Evolutionary conservation across 2,113 vertebrate genomes (phyloP), one percentile per base, ranked within the genome.

Genomic region (Blennius ocellaris): DNA sequence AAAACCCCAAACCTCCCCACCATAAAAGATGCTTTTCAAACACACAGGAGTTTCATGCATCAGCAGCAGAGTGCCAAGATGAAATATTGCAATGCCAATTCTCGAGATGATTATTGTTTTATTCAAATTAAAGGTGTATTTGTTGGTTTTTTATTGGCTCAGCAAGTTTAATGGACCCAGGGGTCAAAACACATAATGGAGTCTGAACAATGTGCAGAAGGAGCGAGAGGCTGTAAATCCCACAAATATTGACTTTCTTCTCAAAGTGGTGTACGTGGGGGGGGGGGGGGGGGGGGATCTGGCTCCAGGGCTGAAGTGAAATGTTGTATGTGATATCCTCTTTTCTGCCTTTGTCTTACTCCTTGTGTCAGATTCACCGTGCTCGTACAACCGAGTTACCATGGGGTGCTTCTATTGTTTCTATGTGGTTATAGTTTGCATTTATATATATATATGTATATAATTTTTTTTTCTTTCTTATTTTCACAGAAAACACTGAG

Each of bases 231-330:
- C 57, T 50, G 54, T 60, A 41, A 36, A 55, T 62, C 66, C 9
- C 36, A 75, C 9, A 69, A 61, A 60, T 68, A 69, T 49, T 65
- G 66, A 72, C 77, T 60, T 40, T 49, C 11, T 30, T 39, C 8
- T 16, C 10, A 51, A 30, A 66, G 38, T 9, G 5, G n/a, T 58
- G 10, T 44, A n/a, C 40, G 45, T n/a, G n/a, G n/a, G n/a, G n/a
- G n/a, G 6, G 11, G 36, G 58, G 12, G 40, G 6, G 12, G 40
- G 45, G 3, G 12, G n/a, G 50, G 21, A n/a, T n/a, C n/a, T n/a
- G n/a, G n/a, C n/a, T n/a, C n/a, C n/a, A n/a, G n/a, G n/a, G n/a
- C n/a, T 45, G 21, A 30, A 30, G 21, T 30, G 21, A 30, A 36
- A 71, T 64, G 15, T 11, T 54, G 15, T 8, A 21, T 54, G 51